Base-by-base conservation (phyloP, 2,113 vertebrate species). In the Campylorhamphus procurvoides region DNA sequence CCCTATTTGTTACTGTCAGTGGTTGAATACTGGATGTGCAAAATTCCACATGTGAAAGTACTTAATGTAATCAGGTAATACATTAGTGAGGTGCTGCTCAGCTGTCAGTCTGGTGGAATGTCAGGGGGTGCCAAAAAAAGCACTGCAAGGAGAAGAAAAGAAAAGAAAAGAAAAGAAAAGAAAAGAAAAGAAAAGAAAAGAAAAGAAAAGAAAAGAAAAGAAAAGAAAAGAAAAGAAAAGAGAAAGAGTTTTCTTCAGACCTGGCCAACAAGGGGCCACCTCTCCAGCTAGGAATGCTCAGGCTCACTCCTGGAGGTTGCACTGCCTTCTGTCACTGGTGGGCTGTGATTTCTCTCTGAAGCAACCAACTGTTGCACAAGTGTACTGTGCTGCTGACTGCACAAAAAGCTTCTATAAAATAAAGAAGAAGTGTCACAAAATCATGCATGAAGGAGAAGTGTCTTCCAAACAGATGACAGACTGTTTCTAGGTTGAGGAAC, bases 31-130 rank as follows among this genome's bases (percentile, higher is more conserved):
- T 73, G 75, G 84, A 76, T 67, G 50, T 88, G 95, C 78, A 92
- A 25, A 92, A 90, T 76, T 64, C 80, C 80, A 76, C 86, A 46
- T 86, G 75, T 86, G 90, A 94, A 94, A 96, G 80, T 91, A 80
- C 52, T 97, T 91, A 72, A 89, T 46, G 35, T 86, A 86, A 94
- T 95, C 94, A 96, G 90, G 87, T 97, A 95, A 86, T 84, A 60
- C 60, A 74, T 95, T 87, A 89, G 90, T 19, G 89, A 97, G 94
- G 87, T 95, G 91, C 89, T 92, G 91, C 58, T 89, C 69, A 35
- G 72, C 78, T 96, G 52, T 84, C 68, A 58, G 77, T 67, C 78
- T 83, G 67, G 33, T 71, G 89, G 84, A 87, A 95, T 90, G 76
- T 79, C 56, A 46, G 23, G 12, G 18, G 29, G 14, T 90, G 81